phyloP scores from a whole-genome alignment of 2,797 vertebrate species.

The Cichlasoma orientale region DNA sequence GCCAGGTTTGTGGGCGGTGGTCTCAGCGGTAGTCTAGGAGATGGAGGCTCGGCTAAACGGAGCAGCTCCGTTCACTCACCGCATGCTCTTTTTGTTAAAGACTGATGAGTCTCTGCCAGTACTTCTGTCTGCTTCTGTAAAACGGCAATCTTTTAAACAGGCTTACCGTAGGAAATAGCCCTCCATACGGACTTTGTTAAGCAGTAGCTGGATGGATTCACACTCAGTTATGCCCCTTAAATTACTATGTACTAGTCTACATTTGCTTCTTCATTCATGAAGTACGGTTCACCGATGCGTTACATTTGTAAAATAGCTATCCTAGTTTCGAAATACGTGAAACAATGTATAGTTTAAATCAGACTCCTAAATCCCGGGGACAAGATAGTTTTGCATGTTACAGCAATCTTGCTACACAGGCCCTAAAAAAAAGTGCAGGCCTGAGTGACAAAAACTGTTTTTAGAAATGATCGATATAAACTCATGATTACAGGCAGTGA shows the following conservation, averaged over 20 bases:
- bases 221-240: background rate
- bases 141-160: background rate
- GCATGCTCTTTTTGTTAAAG: background rate
- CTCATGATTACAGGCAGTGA: background rate
- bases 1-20: conserved; percentile 37
- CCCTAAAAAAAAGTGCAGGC: too few relatives aligned
- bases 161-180: background rate
- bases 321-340: background rate
- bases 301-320: background rate
- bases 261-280: background rate
- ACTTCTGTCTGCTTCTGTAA: background rate
- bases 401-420: too few relatives aligned
- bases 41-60: conserved; percentile 8
- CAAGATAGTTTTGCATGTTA: too few relatives aligned
- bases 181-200: background rate
- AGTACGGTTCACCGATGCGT: background rate
- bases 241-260: background rate
- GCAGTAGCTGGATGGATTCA: background rate
- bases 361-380: too few relatives aligned
- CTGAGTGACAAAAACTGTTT: too few relatives aligned
- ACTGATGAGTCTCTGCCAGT: background rate
- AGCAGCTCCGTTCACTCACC: background rate
- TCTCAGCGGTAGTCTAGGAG: background rate
- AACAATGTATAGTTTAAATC: background rate
- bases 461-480: too few relatives aligned